phyloP scores from a whole-genome alignment of 2,888 invertebrate species.

The Sinohyriopsis cumingii region DNA sequence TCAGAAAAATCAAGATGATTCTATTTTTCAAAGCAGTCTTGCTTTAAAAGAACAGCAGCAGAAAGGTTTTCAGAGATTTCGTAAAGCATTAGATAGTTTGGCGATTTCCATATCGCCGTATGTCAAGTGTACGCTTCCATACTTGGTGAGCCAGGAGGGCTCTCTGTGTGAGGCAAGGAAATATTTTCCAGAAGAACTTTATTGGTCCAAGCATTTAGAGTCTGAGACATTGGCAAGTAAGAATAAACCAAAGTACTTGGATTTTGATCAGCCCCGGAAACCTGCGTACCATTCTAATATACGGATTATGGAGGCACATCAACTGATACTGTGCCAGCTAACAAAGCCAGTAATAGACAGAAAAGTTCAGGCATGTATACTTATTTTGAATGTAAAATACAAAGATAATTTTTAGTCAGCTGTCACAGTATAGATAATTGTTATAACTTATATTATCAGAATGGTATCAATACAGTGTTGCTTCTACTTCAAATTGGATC shows the following conservation, averaged over 20 bases:
- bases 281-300: slow-evolving; percentile 39
- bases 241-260: slow-evolving; percentile 18
- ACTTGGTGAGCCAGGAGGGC: slow-evolving; percentile 88
- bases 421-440: background rate
- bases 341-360: slow-evolving; percentile 77
- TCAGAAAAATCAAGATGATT: slow-evolving; percentile 73
- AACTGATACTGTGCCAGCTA: slow-evolving; percentile 83
- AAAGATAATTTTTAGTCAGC: background rate
- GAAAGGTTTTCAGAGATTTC: slow-evolving; percentile 60
- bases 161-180: slow-evolving; percentile 81
- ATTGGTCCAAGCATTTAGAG: slow-evolving; percentile 76
- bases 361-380: slow-evolving; percentile 70
- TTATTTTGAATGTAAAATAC: background rate
- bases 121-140: slow-evolving; percentile 87
- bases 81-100: slow-evolving; percentile 82
- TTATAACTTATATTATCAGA: background rate
- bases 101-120: slow-evolving; percentile 90
- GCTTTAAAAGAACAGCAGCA: slow-evolving; percentile 48
- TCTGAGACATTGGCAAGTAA: slow-evolving; percentile 15
- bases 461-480: no score
- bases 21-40: slow-evolving; percentile 59
- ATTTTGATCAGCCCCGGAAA: slow-evolving; percentile 31
- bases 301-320: slow-evolving; percentile 73
- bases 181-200: slow-evolving; percentile 83
- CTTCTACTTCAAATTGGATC: no score